Conservation (phyloP, 2,888 invertebrate species). For the Folsomia manolachei region DNA sequence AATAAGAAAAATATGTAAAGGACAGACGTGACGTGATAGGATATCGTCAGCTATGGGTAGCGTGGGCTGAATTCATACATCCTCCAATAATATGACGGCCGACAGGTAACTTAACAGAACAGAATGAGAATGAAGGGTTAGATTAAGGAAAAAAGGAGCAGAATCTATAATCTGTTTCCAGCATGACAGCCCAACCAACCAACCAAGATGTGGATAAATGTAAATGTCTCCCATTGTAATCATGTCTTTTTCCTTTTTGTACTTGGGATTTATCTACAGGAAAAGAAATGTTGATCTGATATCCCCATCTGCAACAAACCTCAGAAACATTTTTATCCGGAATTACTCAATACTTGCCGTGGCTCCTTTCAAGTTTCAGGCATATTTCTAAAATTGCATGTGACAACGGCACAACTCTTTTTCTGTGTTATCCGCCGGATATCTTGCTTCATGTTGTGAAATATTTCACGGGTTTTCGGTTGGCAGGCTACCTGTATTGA, state of each 20-base stretch:
- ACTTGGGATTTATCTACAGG: slow-evolving; percentile 8
- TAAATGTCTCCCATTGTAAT: slow-evolving; percentile 23
- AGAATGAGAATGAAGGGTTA: not conserved
- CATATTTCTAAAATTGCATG: not conserved
- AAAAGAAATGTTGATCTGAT: slow-evolving; percentile 15
- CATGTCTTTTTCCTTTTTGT: not conserved
- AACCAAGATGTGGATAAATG: slow-evolving; percentile 15
- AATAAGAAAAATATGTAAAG: too few species aligned
- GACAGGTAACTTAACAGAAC: too few species aligned
- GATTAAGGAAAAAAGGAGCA: not conserved
- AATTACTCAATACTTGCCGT: not conserved
- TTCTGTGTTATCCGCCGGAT: not conserved
- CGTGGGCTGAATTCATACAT: not conserved
- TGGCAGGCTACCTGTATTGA: not conserved
- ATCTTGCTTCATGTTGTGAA: not conserved
- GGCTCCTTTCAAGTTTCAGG: not conserved
- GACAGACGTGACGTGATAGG: too few species aligned
- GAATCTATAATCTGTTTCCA: slow-evolving; percentile 9
- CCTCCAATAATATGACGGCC: not conserved
- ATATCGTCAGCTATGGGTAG: not conserved
- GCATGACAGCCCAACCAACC: slow-evolving; percentile 12
- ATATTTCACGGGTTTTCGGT: not conserved
- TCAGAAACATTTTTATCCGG: not conserved
- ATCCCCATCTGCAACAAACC: not conserved
- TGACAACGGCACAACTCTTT: not conserved